Evolutionary conservation across 2,888 invertebrate species (phyloP).

Genomic region (Cotesia congregata): DNA sequence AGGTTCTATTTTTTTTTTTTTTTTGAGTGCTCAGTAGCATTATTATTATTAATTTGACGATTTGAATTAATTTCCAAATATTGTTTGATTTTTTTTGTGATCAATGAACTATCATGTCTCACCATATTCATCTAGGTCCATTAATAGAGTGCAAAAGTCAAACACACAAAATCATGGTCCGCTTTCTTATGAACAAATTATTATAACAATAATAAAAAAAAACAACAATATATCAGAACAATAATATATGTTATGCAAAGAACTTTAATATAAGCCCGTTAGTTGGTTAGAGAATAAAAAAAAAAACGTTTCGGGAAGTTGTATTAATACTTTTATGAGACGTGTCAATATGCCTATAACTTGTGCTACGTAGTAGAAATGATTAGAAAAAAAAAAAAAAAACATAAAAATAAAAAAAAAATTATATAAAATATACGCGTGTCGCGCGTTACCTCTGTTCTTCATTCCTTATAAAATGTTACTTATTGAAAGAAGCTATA

Average conservation of each 20-base stretch:
- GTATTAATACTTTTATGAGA: constrained; percentile 14
- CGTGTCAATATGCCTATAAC: constrained; percentile 39
- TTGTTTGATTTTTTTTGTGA: neutral
- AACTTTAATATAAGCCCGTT: constrained; percentile 35
- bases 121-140: neutral
- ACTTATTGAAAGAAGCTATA: constrained; percentile 58
- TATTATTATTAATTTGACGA: neutral
- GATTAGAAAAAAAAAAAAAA: constrained; percentile 18
- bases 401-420: neutral
- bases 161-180: constrained; percentile 1
- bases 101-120: neutral
- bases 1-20: constrained; percentile 42
- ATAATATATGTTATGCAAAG: constrained; percentile 9
- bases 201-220: constrained; percentile 10
- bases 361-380: constrained; percentile 38
- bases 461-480: constrained; percentile 46
- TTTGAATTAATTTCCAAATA: constrained; percentile 29
- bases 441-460: constrained; percentile 36
- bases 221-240: constrained; percentile 28
- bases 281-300: constrained; percentile 21
- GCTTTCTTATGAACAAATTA: constrained; percentile 7
- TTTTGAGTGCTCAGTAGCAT: neutral
- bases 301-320: constrained; percentile 14
- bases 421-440: constrained; percentile 31
- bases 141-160: neutral